phyloP scores from a whole-genome alignment of 2,797 vertebrate species.

The Sciurus carolinensis region DNA sequence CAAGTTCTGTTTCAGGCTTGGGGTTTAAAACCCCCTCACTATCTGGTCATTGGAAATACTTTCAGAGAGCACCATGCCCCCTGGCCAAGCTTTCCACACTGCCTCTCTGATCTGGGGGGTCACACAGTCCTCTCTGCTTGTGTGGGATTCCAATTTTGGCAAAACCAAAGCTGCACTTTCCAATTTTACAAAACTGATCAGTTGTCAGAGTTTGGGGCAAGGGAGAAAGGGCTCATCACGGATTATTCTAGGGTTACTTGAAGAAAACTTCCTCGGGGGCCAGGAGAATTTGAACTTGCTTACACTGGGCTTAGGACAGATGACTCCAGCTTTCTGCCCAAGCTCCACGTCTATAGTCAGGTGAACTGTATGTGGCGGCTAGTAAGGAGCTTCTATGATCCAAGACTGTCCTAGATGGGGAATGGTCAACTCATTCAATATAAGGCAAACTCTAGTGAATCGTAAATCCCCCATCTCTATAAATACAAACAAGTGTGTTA shows the following conservation, averaged over 20 bases:
- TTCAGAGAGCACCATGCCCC: rapidly evolving
- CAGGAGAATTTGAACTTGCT: not conserved
- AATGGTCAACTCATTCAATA: not conserved
- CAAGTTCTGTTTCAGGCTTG: not conserved
- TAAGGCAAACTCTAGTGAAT: not conserved
- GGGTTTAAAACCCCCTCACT: not conserved
- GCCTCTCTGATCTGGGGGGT: not conserved
- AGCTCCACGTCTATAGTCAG: not conserved
- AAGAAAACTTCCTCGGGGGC: not conserved
- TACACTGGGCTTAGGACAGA: not conserved
- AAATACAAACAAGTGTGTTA: not conserved
- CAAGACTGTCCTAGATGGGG: not conserved
- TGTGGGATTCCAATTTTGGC: not conserved
- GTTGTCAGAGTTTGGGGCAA: not conserved
- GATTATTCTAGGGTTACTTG: not conserved
- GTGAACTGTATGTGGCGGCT: rapidly evolving
- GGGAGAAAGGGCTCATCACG: not conserved
- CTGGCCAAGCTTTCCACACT: rapidly evolving
- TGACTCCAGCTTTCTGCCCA: rapidly evolving
- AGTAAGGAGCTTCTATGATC: not conserved
- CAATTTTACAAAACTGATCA: not conserved
- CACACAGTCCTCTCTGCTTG: not conserved
- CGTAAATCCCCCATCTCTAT: not conserved
- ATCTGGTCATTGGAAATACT: not conserved
- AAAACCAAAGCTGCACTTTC: not conserved